Evolutionary conservation across 2,113 vertebrate genomes (phyloP).

Genomic region (Sinocyclocheilus grahami): DNA sequence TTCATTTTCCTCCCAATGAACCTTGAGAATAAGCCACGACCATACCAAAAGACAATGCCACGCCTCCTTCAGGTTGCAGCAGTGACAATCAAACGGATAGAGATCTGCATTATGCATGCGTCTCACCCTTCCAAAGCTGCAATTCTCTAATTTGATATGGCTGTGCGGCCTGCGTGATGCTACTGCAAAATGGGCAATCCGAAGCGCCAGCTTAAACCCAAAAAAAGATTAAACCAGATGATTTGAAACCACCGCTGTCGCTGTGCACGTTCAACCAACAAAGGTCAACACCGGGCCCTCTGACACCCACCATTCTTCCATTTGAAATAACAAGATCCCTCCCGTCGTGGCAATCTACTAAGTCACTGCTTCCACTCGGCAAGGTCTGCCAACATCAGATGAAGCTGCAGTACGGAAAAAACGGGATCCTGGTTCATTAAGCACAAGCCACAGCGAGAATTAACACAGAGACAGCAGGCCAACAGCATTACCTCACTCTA

Average conservation of each 20-base stretch:
- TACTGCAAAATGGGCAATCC: slow-evolving; percentile 7
- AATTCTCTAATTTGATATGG: slow-evolving; percentile 49
- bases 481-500: not conserved
- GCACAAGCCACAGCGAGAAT: not conserved
- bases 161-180: not conserved
- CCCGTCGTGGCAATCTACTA: not conserved
- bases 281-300: slow-evolving; percentile 17
- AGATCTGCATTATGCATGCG: slow-evolving; percentile 51
- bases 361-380: not conserved
- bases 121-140: slow-evolving; percentile 17
- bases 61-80: slow-evolving; percentile 29
- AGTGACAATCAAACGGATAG: slow-evolving; percentile 38
- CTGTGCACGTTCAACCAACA: slow-evolving; percentile 3
- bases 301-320: not conserved
- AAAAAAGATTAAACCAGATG: slow-evolving; percentile 13
- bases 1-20: slow-evolving; percentile 13
- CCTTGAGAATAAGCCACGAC: slow-evolving; percentile 5
- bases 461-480: not conserved
- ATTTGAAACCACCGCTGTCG: not conserved
- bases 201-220: not conserved
- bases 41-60: slow-evolving; percentile 41
- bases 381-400: not conserved
- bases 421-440: not conserved
- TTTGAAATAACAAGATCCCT: slow-evolving; percentile 7
- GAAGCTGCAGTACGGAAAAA: not conserved